Percentiles rank a stretch among this genome's conserved stretches.
Evolutionary conservation across 2,797 vertebrate species (phyloP).

Genomic region (Buphagus erythrorhynchus): DNA sequence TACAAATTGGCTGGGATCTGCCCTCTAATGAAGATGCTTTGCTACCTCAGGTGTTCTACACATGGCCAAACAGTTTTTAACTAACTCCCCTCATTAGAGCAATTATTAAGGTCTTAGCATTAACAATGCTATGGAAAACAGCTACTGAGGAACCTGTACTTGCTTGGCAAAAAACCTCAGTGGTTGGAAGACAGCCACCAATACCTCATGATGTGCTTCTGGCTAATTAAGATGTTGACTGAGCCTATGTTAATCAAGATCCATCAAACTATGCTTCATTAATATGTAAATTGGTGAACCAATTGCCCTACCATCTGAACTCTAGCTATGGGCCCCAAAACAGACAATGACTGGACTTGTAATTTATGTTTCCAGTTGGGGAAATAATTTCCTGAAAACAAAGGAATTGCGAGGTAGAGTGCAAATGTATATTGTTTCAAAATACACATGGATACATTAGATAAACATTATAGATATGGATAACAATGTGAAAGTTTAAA

Average conservation of each 20-base stretch:
- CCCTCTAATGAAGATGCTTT: background rate
- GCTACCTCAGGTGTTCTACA: background rate
- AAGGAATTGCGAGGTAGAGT: constrained; percentile 1
- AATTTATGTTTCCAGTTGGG: constrained; percentile 63
- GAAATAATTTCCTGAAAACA: constrained; percentile 48
- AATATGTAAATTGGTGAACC: constrained; percentile 79
- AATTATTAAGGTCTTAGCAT: background rate
- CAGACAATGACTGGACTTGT: constrained; percentile 67
- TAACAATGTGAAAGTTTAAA: background rate
- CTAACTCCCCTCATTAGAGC: background rate
- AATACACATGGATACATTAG: background rate
- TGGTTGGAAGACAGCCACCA: constrained; percentile 17
- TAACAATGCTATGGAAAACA: background rate
- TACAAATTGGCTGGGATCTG: background rate
- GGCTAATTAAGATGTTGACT: constrained; percentile 81
- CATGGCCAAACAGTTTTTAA: background rate
- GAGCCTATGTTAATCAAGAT: constrained; percentile 73
- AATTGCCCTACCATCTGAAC: constrained; percentile 79
- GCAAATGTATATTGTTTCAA: background rate
- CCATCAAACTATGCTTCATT: constrained; percentile 75
- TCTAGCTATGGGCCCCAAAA: constrained; percentile 74
- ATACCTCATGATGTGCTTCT: constrained; percentile 51
- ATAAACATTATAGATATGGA: background rate
- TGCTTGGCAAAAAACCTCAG: constrained; percentile 34
- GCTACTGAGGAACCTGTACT: constrained; percentile 8